These are phyloP conservation scores for Danionella dracula DNA, from an alignment of 2,797 vertebrate species.

Conservation along the genomic window DNA sequence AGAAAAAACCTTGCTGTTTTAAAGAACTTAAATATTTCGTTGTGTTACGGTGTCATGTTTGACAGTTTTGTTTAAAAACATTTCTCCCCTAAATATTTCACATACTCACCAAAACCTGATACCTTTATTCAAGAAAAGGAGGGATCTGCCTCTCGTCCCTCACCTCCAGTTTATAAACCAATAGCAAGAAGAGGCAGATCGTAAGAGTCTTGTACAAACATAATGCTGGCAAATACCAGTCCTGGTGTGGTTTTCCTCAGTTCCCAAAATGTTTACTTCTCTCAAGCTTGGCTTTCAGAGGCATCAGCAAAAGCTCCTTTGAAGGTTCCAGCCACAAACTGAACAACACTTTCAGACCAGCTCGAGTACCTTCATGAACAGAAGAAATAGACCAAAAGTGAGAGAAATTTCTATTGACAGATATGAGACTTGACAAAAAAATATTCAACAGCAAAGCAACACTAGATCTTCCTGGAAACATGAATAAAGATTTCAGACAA, in stretches of 20 bases:
- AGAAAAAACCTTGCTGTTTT: constrained; percentile 30
- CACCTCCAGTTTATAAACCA: constrained; percentile 32
- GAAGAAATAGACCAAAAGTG: background rate
- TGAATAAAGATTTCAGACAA: too few relatives aligned
- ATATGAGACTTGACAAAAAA: background rate
- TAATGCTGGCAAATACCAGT: constrained; percentile 30
- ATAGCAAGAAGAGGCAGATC: constrained; percentile 35
- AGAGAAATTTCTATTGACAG: background rate
- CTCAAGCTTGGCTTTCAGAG: background rate
- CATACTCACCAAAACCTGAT: constrained; percentile 42
- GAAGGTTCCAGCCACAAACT: constrained; percentile 11
- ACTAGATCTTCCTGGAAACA: background rate
- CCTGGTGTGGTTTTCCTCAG: constrained; percentile 8
- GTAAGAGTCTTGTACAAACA: constrained; percentile 40
- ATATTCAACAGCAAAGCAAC: background rate
- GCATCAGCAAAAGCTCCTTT: constrained; percentile 30
- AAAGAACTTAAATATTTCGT: constrained; percentile 53
- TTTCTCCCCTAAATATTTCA: constrained; percentile 38
- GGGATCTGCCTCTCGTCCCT: constrained; percentile 46
- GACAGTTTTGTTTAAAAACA: constrained; percentile 39
- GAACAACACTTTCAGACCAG: constrained; percentile 74
- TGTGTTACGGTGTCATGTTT: constrained; percentile 70
- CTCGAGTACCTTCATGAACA: constrained; percentile 78
- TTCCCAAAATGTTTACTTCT: background rate
- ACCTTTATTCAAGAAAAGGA: constrained; percentile 50